Evolutionary conservation across 2,797 vertebrate genomes (phyloP).

Genomic region (Saxicola maurus): DNA sequence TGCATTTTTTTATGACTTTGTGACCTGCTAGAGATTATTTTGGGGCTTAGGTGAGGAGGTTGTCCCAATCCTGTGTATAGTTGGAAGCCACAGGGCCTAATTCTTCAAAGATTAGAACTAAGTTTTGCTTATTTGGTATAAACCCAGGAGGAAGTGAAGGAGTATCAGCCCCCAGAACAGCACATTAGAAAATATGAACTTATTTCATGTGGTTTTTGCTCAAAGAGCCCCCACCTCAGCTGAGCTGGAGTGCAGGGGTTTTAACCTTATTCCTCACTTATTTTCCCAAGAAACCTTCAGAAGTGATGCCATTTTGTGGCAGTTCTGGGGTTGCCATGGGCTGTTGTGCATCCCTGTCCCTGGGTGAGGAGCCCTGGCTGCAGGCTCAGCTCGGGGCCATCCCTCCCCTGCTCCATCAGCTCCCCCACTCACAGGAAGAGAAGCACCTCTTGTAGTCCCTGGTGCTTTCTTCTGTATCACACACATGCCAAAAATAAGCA

Average conservation of each 20-base stretch:
- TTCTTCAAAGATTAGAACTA: not conserved
- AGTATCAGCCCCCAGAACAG: not conserved
- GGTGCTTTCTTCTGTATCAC: not conserved
- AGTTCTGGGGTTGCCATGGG: rapidly evolving
- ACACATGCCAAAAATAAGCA: not conserved
- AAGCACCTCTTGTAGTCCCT: not conserved
- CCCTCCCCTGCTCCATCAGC: not conserved
- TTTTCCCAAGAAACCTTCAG: not conserved
- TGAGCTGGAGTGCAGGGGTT: rapidly evolving
- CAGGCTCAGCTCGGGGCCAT: not conserved
- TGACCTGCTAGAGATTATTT: not conserved
- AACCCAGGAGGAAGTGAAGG: not conserved
- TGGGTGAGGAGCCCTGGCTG: not conserved
- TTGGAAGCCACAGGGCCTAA: not conserved
- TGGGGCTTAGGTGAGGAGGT: not conserved
- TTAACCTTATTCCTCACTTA: not conserved
- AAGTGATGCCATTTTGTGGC: not conserved
- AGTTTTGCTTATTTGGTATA: not conserved
- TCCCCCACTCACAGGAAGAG: not conserved
- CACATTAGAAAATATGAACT: not conserved
- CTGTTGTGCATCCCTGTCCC: rapidly evolving
- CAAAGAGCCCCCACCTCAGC: rapidly evolving
- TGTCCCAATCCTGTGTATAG: not conserved
- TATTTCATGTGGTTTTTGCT: not conserved
- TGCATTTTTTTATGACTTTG: not conserved